phyloP scores from a whole-genome alignment of 2,113 vertebrate genomes.

The Vanacampus margaritifer region DNA sequence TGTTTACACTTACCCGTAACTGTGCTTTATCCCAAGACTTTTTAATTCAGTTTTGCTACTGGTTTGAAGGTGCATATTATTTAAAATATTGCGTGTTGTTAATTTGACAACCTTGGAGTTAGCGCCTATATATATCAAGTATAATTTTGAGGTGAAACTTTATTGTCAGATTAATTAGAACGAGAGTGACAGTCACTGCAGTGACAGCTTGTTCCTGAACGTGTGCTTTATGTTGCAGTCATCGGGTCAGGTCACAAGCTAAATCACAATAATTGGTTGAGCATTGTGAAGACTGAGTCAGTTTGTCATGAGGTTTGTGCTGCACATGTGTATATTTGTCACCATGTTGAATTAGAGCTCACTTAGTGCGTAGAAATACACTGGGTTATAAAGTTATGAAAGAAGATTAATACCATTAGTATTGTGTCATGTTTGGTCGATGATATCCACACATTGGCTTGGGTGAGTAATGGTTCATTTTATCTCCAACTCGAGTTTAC shows the following conservation, averaged over 20 bases:
- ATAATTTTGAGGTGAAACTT: neutral
- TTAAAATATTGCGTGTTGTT: neutral
- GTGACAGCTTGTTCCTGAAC: conserved; percentile 6
- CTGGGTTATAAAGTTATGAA: too few species aligned
- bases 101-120: neutral
- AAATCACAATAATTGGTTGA: conserved; percentile 14
- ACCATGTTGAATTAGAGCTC: neutral
- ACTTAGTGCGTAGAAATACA: neutral
- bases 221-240: conserved; percentile 1
- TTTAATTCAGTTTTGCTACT: neutral
- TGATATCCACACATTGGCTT: too few species aligned
- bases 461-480: too few species aligned
- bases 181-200: neutral
- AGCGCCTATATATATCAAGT: neutral
- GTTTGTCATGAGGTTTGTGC: conserved; percentile 6
- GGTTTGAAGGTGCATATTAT: neutral
- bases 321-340: neutral
- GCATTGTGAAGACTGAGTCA: neutral
- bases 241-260: conserved; percentile 11
- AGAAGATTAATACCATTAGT: too few species aligned
- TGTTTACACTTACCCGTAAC: neutral
- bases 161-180: neutral
- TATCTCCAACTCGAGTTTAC: too few species aligned
- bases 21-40: neutral
- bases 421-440: too few species aligned